Base-by-base conservation (phyloP, 1,140 invertebrate species). In the Tetraneura akinire region DNA sequence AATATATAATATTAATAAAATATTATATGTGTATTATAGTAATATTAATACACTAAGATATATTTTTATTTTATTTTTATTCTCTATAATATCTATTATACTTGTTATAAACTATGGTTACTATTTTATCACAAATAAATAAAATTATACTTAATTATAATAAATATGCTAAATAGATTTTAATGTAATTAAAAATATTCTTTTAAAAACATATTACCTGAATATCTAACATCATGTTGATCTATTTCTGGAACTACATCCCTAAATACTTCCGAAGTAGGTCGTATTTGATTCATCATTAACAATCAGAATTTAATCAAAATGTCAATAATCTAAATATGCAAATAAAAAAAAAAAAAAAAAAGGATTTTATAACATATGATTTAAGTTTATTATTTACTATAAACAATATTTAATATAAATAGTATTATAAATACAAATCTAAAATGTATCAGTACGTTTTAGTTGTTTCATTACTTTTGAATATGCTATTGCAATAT, bases 191-290 rank as follows among this genome's bases (percentile, higher is more conserved):
- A 37, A 37, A 37, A 37, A 37, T 37, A 37, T 37, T 8, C 32
- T 8, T 37, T 37, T 37, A 37, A 37, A 37, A 37, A 8, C 32
- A 37, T 4, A 53, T 32, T 62, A 71, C 68, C 68, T 51, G 68
- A n/a, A 51, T 71, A 71, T 71, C 68, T 71, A 11, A 71, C 45
- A 18, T 51, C 68, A n/a, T 71, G 68, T 71, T 71, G 45, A 71
- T 29, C 68, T 0, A 71, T 49, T 51, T 71, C 68, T 11, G 68
- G 68, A 29, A 51, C 68, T 51, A 23, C 45, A n/a, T 71, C 68
- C 47, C 23, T 51, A 71, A 51, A 18, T 0, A 9, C 14, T 23
- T 21, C 14, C 13, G 5, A n/a, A 37, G 18, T 16, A 3, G 14
- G 18, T 8, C 8, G 5, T 5, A 2, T 51, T 13, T 29, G 29